Conservation (phyloP, 2,888 invertebrate species). For the Carcina quercana region DNA sequence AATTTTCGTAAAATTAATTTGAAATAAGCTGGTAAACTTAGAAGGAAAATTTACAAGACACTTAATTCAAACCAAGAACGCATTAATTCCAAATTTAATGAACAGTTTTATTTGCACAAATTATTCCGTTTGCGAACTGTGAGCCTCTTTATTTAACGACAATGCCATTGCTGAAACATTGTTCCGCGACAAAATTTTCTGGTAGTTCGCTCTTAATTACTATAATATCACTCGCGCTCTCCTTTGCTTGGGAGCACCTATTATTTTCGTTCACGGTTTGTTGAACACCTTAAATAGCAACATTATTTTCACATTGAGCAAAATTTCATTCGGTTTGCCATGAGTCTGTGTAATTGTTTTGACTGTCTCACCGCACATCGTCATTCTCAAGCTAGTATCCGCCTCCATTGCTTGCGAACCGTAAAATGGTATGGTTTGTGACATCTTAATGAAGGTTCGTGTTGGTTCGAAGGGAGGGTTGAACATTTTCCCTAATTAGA, state of each 20-base stretch:
- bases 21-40: too few relatives aligned
- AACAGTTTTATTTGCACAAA: conserved; percentile 31
- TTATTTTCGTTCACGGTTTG: conserved; percentile 55
- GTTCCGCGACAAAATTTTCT: conserved; percentile 46
- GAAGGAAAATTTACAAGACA: conserved; percentile 26
- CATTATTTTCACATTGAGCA: conserved; percentile 45
- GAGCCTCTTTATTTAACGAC: conserved; percentile 35
- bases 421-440: conserved; percentile 34
- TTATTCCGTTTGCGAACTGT: conserved; percentile 21
- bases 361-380: conserved; percentile 26
- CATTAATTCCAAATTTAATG: conserved; percentile 33
- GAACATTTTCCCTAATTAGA: conserved; percentile 36
- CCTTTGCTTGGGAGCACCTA: conserved; percentile 32
- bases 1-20: too few relatives aligned
- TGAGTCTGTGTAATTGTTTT: conserved; percentile 18
- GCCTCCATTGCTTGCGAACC: conserved; percentile 23
- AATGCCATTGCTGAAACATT: conserved; percentile 41
- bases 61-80: conserved; percentile 28
- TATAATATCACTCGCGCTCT: conserved; percentile 44
- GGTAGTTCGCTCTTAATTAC: conserved; percentile 53
- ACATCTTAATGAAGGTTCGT: conserved; percentile 35
- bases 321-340: conserved; percentile 35
- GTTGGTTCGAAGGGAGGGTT: conserved; percentile 22
- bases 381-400: conserved; percentile 20
- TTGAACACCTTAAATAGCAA: conserved; percentile 45